Evolutionary conservation across 2,888 invertebrate genomes (phyloP).

Genomic region (Meganola albula): DNA sequence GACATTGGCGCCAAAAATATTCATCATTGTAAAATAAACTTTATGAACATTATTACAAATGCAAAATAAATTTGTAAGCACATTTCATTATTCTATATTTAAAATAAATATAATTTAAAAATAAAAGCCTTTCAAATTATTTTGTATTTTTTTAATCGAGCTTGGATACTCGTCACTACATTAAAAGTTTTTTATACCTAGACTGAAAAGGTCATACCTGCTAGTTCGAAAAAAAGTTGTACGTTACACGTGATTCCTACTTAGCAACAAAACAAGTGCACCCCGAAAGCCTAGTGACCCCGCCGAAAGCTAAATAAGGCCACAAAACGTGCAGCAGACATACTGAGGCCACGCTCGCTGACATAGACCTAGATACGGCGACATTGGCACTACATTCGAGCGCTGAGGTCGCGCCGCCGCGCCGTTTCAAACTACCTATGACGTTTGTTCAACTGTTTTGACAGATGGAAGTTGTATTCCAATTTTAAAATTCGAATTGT

Average conservation of each 20-base stretch:
- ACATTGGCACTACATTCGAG: conserved; percentile 77
- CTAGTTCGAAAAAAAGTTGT: too few species aligned
- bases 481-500: conserved; percentile 25
- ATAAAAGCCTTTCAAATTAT: too few species aligned
- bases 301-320: conserved; percentile 47
- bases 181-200: too few species aligned
- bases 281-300: conserved; percentile 36
- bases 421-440: conserved; percentile 57
- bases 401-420: conserved; percentile 66
- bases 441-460: conserved; percentile 42
- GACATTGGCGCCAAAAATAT: too few species aligned
- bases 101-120: too few species aligned
- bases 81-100: too few species aligned
- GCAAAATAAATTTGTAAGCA: too few species aligned
- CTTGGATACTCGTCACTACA: too few species aligned
- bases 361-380: conserved; percentile 74
- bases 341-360: conserved; percentile 59
- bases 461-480: conserved; percentile 33
- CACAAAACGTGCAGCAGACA: conserved; percentile 38
- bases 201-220: too few species aligned
- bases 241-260: conserved; percentile 7
- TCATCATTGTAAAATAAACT: too few species aligned
- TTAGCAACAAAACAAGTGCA: conserved; percentile 20
- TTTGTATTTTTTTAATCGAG: too few species aligned
- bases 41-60: too few species aligned